A percentile compares a stretch with the other conserved stretches of the same genome.
These are phyloP conservation scores for Eurystomus glaucurus DNA, from an alignment of 2,797 vertebrate species.

Conservation along the genomic window DNA sequence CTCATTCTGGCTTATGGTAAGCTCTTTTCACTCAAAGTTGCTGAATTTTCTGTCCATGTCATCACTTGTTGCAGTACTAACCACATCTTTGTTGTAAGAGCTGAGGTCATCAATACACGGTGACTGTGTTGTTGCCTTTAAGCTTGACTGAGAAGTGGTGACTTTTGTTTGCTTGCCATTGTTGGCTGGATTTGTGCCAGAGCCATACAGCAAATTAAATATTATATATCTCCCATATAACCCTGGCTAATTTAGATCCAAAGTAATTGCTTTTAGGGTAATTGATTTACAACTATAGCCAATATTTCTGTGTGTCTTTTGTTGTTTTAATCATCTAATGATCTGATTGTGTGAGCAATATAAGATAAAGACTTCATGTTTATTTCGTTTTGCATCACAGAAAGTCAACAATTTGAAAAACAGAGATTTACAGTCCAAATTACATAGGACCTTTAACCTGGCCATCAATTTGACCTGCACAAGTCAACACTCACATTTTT, in stretches of 20 bases:
- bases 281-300: constrained; percentile 54
- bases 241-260: constrained; percentile 24
- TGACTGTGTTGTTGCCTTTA: neutral
- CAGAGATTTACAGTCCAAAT: neutral
- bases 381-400: constrained; percentile 11
- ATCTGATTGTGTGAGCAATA: constrained; percentile 44
- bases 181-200: constrained; percentile 46
- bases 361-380: neutral
- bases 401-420: constrained; percentile 33
- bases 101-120: neutral
- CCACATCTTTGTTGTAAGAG: neutral
- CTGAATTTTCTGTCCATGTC: neutral
- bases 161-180: constrained; percentile 38
- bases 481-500: neutral
- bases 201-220: constrained; percentile 53
- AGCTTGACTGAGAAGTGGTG: neutral
- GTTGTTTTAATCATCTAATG: constrained; percentile 73
- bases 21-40: neutral
- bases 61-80: neutral
- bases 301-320: constrained; percentile 61
- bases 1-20: neutral
- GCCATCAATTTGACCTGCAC: neutral
- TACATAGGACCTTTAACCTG: neutral
- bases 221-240: constrained; percentile 34
- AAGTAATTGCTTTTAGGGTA: constrained; percentile 68